Evolutionary conservation across 2,888 invertebrate species (phyloP).

Genomic region (Dolomedes plantarius): DNA sequence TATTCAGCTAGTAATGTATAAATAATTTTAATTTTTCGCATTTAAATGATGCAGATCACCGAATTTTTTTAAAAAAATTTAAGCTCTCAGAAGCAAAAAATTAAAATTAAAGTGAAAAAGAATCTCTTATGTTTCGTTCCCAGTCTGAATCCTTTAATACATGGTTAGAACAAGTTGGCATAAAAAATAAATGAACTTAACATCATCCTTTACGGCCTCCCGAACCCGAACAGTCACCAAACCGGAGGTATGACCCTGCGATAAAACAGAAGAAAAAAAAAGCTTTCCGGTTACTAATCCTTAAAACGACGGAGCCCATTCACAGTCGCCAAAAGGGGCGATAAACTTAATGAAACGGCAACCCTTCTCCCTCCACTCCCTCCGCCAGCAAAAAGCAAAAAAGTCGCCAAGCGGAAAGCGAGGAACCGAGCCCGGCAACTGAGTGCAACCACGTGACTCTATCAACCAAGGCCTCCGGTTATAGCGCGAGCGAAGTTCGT

Average conservation of each 20-base stretch:
- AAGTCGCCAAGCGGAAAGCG: not conserved
- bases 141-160: no score
- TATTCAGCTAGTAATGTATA: no score
- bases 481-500: not conserved
- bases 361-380: not conserved
- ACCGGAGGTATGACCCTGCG: not conserved
- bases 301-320: not conserved
- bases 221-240: not conserved
- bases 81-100: no score
- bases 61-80: no score
- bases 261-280: not conserved
- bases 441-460: not conserved
- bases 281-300: no score
- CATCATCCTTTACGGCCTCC: no score
- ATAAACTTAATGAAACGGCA: not conserved
- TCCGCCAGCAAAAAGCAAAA: not conserved
- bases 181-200: no score
- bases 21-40: no score
- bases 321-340: not conserved
- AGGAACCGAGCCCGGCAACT: constrained; percentile 1
- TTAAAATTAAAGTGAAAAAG: no score
- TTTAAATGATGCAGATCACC: no score
- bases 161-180: no score
- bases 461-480: constrained; percentile 1
- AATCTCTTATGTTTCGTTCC: no score